Evolutionary conservation across 2,797 vertebrate genomes (phyloP), one percentile per base, ranked within the genome.

Genomic region (Microctenopoma lineatum): DNA sequence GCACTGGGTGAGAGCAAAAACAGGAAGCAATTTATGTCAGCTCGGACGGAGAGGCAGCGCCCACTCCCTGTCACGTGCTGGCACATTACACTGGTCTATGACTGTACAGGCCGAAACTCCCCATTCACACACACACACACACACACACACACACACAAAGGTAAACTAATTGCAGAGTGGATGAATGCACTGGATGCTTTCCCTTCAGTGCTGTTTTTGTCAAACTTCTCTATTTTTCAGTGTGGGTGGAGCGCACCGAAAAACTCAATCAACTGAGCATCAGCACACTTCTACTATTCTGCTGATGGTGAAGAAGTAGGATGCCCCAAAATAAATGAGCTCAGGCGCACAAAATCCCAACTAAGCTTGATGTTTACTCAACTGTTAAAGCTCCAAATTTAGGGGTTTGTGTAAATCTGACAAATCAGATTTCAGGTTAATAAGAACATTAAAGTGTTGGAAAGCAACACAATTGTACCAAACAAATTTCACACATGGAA

Each of bases 1-100:
- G 5, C 4, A 12, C 11, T 47, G 60, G 45, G 29, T 62, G 56
- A 72, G 66, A 70, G 59, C 65, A 77, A 85, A 88, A 89, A 82
- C 68, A 84, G 77, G 81, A 86, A 86, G 79, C 53, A 59, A 66
- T 87, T 77, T 72, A 66, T 70, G 72, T 82, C 62, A 64, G 72
- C 61, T 38, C 60, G 69, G 73, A 75, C 63, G 66, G 59, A 29
- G 34, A 50, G 68, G 75, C 66, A 53, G 70, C 52, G n/a, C 59
- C 70, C 59, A 36, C 77, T 80, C 76, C 64, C 62, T 18, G 47
- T 79, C 81, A 77, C 59, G 41, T 77, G 75, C 68, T 70, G 79
- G 70, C 70, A 72, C 65, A 67, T 78, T 79, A 73, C 70, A 57
- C 68, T 60, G 59, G 25, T 74, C 48, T 74, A 34, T 45, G 10